phyloP scores from a whole-genome alignment of 2,888 invertebrate genomes.

The Ypsolopha scabrella region DNA sequence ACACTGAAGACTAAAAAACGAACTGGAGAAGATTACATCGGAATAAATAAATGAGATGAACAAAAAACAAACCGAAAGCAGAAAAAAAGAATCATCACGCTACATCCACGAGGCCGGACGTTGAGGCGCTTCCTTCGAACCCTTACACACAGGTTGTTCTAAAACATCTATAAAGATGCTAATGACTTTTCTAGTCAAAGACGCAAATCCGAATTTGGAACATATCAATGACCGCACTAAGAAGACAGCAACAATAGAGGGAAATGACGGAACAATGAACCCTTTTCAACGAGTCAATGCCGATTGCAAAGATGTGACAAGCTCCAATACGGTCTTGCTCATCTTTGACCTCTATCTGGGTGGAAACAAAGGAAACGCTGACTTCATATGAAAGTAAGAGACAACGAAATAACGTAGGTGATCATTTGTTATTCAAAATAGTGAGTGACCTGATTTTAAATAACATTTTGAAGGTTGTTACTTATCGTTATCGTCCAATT shows the following conservation, averaged over 20 bases:
- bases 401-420: no score
- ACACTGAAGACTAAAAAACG: slow-evolving; percentile 69
- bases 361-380: slow-evolving; percentile 50
- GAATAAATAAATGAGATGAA: slow-evolving; percentile 72
- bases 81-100: slow-evolving; percentile 62
- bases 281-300: not conserved
- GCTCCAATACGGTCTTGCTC: slow-evolving; percentile 21
- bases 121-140: slow-evolving; percentile 67
- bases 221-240: no score
- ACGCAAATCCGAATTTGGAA: not conserved
- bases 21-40: slow-evolving; percentile 71
- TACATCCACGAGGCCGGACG: slow-evolving; percentile 70
- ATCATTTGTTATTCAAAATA: no score
- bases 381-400: slow-evolving; percentile 29
- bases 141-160: slow-evolving; percentile 48
- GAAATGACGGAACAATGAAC: not conserved
- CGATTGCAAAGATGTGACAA: slow-evolving; percentile 2
- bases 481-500: not conserved
- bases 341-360: slow-evolving; percentile 28
- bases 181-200: not conserved
- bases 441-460: not conserved
- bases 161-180: slow-evolving; percentile 15
- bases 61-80: slow-evolving; percentile 62
- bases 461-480: not conserved
- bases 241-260: not conserved